Percentiles rank a stretch among this genome's conserved stretches.
Conservation (phyloP, 2,888 invertebrate species). For the Mesorhabditis spiculigera region DNA sequence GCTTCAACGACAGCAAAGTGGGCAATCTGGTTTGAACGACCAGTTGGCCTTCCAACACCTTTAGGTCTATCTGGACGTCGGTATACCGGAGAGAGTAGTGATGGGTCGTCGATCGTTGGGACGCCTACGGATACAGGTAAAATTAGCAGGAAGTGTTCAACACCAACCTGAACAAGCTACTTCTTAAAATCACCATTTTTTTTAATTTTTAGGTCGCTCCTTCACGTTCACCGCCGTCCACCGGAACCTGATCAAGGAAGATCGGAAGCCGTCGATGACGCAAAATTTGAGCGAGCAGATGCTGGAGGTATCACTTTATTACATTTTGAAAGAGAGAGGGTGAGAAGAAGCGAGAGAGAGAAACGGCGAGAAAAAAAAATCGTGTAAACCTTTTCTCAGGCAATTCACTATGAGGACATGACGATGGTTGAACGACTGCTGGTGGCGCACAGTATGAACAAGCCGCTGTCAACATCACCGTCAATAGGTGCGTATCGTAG, state of each 20-base stretch:
- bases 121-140: conserved; percentile 56
- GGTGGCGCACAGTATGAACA: conserved; percentile 46
- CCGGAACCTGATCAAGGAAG: conserved; percentile 36
- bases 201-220: conserved; percentile 21
- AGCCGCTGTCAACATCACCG: conserved; percentile 52
- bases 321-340: background rate
- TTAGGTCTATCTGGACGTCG: conserved; percentile 43
- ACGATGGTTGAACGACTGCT: conserved; percentile 51
- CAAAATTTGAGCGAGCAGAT: conserved; percentile 56
- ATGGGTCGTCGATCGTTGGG: conserved; percentile 53
- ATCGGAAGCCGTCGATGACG: conserved; percentile 55
- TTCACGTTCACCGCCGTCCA: conserved; percentile 40
- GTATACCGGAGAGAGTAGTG: conserved; percentile 56
- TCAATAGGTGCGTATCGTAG: conserved; percentile 39
- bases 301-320: conserved; percentile 37
- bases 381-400: conserved; percentile 26
- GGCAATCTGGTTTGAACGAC: conserved; percentile 36
- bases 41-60: background rate
- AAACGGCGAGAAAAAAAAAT: conserved; percentile 2
- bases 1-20: conserved; percentile 54
- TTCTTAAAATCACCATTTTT: background rate
- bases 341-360: background rate
- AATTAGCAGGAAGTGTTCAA: too few species aligned
- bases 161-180: too few species aligned
- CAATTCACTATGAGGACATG: conserved; percentile 55